A percentile compares a stretch with the other conserved stretches of the same genome.
phyloP scores from a whole-genome alignment of 2,113 vertebrate species.

The Fulica atra region DNA sequence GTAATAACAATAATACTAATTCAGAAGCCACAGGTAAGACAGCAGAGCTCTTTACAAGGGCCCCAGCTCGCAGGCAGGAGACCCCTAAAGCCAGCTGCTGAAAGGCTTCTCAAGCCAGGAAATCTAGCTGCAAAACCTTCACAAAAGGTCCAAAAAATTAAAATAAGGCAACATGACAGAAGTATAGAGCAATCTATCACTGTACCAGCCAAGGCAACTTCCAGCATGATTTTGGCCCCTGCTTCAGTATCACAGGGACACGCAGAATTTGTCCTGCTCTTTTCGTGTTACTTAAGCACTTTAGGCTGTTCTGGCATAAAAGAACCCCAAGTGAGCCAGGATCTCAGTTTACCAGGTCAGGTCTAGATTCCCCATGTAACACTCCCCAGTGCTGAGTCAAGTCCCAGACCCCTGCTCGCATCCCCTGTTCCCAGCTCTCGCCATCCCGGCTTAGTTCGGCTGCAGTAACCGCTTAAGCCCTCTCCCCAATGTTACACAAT shows the following conservation, averaged over 20 bases:
- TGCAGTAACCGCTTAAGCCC: neutral
- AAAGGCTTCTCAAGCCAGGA: neutral
- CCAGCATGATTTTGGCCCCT: accelerated
- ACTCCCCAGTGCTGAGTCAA: neutral
- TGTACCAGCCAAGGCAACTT: neutral
- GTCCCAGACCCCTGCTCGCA: accelerated
- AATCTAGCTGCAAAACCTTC: neutral
- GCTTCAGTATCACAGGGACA: accelerated
- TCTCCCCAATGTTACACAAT: neutral
- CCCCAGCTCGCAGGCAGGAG: neutral
- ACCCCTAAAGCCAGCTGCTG: neutral
- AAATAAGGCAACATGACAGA: neutral
- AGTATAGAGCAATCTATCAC: neutral
- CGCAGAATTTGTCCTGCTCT: accelerated
- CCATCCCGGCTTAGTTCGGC: accelerated
- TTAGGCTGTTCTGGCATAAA: accelerated
- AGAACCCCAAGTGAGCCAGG: neutral
- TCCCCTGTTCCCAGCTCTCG: neutral
- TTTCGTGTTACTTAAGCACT: neutral
- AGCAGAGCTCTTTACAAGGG: neutral
- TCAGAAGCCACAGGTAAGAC: neutral
- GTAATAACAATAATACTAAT: neutral
- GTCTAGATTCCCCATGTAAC: neutral
- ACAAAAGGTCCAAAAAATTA: neutral
- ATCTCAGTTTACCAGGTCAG: accelerated